Conservation (phyloP, 2,888 invertebrate species). For the Cataglyphis livida region DNA sequence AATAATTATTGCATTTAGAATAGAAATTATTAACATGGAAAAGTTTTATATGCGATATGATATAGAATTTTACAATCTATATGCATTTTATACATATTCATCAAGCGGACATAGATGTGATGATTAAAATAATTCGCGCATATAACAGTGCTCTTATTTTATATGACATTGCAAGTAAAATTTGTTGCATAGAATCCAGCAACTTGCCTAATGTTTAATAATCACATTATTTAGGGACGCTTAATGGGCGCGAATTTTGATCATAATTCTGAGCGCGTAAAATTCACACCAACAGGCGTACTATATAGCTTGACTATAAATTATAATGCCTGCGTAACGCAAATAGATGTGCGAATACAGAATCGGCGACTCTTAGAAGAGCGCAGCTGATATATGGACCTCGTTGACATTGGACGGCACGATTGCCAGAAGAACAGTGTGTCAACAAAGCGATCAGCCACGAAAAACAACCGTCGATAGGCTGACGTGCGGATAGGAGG, state of each 20-base stretch:
- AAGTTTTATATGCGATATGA: not conserved
- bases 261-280: not conserved
- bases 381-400: conserved; percentile 19
- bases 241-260: not conserved
- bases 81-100: not conserved
- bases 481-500: conserved; percentile 14
- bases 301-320: not conserved
- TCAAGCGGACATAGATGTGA: not conserved
- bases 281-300: not conserved
- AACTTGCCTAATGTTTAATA: not conserved
- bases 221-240: not conserved
- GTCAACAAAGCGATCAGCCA: conserved; percentile 64
- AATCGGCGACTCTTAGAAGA: conserved; percentile 44
- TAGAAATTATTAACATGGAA: not conserved
- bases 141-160: conserved; percentile 4
- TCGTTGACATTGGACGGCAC: conserved; percentile 59
- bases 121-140: not conserved
- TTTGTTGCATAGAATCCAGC: not conserved
- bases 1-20: not conserved
- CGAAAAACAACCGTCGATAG: conserved; percentile 59
- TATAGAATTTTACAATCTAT: not conserved
- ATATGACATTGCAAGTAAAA: not conserved
- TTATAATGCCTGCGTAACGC: not conserved
- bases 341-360: not conserved
- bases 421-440: conserved; percentile 48